Evolutionary conservation across 2,113 vertebrate genomes (phyloP).

Genomic region (Prietella phreatophila): DNA sequence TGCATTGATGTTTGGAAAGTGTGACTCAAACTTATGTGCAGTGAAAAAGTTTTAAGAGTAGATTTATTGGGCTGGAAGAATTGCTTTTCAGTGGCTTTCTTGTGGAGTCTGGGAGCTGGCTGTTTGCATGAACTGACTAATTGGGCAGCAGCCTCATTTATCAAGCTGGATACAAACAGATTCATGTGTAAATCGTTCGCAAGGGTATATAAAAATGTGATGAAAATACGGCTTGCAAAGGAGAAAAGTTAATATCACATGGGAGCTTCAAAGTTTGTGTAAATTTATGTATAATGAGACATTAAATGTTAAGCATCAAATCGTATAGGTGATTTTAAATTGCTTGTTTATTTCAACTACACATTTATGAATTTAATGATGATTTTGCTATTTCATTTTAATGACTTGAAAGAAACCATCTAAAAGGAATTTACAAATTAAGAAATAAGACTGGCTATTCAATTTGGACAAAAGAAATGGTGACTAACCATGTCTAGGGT

Average conservation of each 20-base stretch:
- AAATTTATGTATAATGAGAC: not conserved
- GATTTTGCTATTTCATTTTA: not conserved
- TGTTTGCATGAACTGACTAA: conserved; percentile 33
- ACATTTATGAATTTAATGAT: not conserved
- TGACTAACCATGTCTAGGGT: too few relatives aligned
- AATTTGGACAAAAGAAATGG: not conserved
- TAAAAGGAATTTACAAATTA: not conserved
- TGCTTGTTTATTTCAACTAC: not conserved
- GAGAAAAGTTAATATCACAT: not conserved
- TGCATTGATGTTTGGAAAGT: conserved; percentile 38
- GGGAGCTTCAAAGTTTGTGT: too few relatives aligned
- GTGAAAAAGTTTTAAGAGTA: conserved; percentile 46
- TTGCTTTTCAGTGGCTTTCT: conserved; percentile 42
- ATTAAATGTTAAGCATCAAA: not conserved
- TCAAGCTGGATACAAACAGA: not conserved
- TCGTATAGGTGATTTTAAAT: not conserved
- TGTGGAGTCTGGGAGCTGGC: conserved; percentile 11
- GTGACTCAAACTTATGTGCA: conserved; percentile 41
- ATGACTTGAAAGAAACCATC: not conserved
- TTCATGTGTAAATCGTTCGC: not conserved
- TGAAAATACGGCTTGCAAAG: not conserved
- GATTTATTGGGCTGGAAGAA: conserved; percentile 52
- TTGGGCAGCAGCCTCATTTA: conserved; percentile 25
- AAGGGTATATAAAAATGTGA: not conserved
- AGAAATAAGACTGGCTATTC: not conserved